Evolutionary conservation across 1,140 invertebrate species (phyloP), one percentile per base, ranked within the genome.

Genomic region (Drosophila eugracilis): DNA sequence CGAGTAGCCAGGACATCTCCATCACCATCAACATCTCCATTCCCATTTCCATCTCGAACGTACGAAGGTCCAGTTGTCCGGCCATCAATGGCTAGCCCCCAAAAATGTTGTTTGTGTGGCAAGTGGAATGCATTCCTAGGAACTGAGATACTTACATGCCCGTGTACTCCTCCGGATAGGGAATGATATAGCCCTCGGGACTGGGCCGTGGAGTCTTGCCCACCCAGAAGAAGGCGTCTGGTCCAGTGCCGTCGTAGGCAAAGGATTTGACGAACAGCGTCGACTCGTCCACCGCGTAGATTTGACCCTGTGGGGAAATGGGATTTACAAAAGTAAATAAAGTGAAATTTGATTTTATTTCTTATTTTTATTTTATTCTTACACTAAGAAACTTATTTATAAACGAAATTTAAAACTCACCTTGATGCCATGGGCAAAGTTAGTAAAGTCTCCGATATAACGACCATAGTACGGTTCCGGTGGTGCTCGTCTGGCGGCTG

Each of bases 171-270:
- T 97, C 96, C 26, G 96, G 96, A 91, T 97, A 97, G 0, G 96
- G 96, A 83, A 98, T 95, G 14, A 96, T 94, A 42, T 94, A 95
- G 47, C 97, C 97, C 10, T 95, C 94, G 4, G 96, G 96, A 63
- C 94, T 95, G 1, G 96, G 96, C 45, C 94, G 92, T 0, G 94
- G 92, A 1, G 94, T 94, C 80, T 96, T 96, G 2, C 97, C 97
- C 17, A 96, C 95, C 97, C 96, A 97, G 92, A 98, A 98, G 92
- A 94, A 97, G 3, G 96, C 96, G 90, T 96, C 96, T 47, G 96
- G 96, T 14, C 95, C 96, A 5, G 94, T 96, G 28, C 97, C 97
- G 83, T 97, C 97, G 84, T 98, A 98, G 4, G 93, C 94, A 90
- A 98, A 98, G 32, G 94, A 95, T 84, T 96, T 95, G 60, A 98